These are phyloP conservation scores for Thysanoteuthis rhombus DNA, from an alignment of 2,888 invertebrate species.

Conservation along the genomic window DNA sequence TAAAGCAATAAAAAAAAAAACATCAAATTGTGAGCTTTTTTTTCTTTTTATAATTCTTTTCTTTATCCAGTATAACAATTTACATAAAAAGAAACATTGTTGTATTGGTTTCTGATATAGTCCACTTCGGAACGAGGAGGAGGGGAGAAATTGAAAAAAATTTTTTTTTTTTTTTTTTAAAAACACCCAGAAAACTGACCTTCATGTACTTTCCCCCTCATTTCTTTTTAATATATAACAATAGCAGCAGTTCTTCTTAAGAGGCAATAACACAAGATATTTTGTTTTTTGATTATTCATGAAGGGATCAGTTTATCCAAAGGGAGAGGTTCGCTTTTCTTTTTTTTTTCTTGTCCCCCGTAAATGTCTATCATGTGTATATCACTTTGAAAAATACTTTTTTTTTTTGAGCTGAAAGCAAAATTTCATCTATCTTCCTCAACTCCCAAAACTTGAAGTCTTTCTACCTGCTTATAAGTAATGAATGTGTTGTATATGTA, in stretches of 20 bases:
- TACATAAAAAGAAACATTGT: slow-evolving; percentile 1
- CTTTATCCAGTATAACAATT: slow-evolving; percentile 12
- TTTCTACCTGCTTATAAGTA: background rate
- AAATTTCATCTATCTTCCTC: background rate
- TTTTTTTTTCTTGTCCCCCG: too few species aligned
- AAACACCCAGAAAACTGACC: background rate
- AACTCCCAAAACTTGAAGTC: background rate
- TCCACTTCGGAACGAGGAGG: background rate
- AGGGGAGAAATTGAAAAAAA: background rate
- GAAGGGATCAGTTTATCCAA: background rate
- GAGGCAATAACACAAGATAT: background rate
- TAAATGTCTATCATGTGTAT: too few species aligned
- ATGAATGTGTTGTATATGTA: background rate
- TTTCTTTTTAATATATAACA: background rate
- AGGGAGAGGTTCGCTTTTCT: background rate
- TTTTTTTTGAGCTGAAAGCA: background rate
- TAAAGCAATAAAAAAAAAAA: background rate
- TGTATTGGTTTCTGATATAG: background rate
- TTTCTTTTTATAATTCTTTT: background rate
- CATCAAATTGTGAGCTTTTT: background rate
- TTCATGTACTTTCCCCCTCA: background rate
- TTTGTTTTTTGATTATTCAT: background rate
- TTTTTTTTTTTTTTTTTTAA: too few species aligned
- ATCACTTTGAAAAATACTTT: background rate
- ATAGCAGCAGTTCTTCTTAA: background rate